Base-by-base conservation (phyloP, 1,140 invertebrate species). In the Ctenoplectra terminalis region DNA sequence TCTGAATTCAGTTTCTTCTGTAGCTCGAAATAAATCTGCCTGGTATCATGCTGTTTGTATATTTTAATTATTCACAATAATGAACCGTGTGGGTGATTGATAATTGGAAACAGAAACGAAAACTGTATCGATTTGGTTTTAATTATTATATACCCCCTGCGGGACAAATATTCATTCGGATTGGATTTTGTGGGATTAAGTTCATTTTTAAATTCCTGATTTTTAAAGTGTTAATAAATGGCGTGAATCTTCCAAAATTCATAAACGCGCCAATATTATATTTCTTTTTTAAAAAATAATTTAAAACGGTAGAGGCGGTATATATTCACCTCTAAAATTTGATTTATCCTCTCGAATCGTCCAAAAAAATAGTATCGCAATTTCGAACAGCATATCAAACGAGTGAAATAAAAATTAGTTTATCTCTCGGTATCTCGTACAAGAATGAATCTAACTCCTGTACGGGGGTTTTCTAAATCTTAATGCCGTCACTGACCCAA, bases 401-500 rank as follows among this genome's bases (percentile, higher is more conserved):
- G 17, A 60, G 0, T 3, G 13, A 20, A 9, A 60, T 17, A 9
- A 20, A 34, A 34, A 20, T 6, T 31, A 4, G 29, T 2, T 1
- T 9, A 31, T 29, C 20, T n/a, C 20, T 61, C 9, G 23, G 17
- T 46, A 5, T 56, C 37, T 69, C 4, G 7, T 26, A 17, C 20
- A 29, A 31, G 11, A 26, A 11, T 13, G 8, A 29, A 52, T 63
- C 29, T 46, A 23, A 2, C 7, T 20, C 13, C n/a, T n/a, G 48
- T 40, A 29, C 71, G 31, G 48, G 77, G 77, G 61, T 75, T 37
- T 74, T 31, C 20, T 50, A 67, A 75, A 50, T 69, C 80, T 82
- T 48, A 69, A 75, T 74, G 73, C 56, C 80, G 80, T 66, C 58
- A 77, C 63, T 77, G 80, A 82, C 71, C 73, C 54, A 48, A 48